Conservation (phyloP, 2,113 vertebrate species). For the Leucopsar rothschildi region DNA sequence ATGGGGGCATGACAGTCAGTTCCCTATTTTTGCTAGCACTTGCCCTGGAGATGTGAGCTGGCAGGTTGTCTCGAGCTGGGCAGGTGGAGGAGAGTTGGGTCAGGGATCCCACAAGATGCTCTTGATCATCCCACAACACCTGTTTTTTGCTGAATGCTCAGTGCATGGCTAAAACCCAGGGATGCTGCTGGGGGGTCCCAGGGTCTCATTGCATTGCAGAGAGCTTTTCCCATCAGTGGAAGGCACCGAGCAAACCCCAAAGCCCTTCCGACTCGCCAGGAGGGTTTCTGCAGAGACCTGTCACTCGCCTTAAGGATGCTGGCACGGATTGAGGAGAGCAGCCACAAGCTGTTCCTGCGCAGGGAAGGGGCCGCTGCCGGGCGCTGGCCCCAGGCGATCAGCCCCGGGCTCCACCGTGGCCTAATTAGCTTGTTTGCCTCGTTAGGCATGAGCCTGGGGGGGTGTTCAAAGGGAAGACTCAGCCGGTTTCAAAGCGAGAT, state of each 20-base stretch:
- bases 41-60: neutral
- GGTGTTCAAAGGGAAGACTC: slow-evolving; percentile 35
- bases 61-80: neutral
- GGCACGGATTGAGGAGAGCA: neutral
- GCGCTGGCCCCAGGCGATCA: slow-evolving; percentile 10
- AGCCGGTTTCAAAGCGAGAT: slow-evolving; percentile 19
- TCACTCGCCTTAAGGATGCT: neutral
- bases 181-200: neutral
- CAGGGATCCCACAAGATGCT: neutral
- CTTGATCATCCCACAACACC: too few relatives aligned
- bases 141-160: neutral
- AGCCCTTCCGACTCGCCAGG: fast-evolving
- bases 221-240: neutral
- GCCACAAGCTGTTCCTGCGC: neutral
- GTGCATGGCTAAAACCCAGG: neutral
- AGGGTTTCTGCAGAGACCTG: neutral
- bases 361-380: neutral
- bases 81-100: neutral
- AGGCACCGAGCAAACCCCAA: neutral
- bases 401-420: slow-evolving; percentile 1
- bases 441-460: neutral
- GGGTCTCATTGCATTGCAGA: neutral
- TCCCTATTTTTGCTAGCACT: neutral
- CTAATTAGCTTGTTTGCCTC: slow-evolving; percentile 52
- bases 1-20: fast-evolving